phyloP scores from a whole-genome alignment of 1,140 invertebrate species.

The Eupeodes corollae region DNA sequence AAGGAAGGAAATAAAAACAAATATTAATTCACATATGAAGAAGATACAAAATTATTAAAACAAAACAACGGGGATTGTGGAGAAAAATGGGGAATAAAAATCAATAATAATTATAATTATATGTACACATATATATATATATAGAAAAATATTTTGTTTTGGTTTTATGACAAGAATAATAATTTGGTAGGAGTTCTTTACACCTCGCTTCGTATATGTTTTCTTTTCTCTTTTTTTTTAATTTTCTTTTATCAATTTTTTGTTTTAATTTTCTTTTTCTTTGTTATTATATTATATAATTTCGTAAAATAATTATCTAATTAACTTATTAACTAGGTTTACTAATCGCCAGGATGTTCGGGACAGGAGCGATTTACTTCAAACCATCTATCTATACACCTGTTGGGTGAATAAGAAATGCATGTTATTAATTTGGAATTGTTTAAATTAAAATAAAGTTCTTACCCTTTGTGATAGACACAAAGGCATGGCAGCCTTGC shows the following conservation, averaged over 20 bases:
- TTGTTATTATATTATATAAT: conserved; percentile 6
- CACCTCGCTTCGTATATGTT: not conserved
- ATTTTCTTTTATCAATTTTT: not conserved
- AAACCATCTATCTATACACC: conserved; percentile 95
- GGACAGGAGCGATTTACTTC: conserved; percentile 94
- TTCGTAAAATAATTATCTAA: conserved; percentile 4
- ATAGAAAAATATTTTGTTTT: too few species aligned
- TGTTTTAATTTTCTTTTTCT: not conserved
- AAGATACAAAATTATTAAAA: too few species aligned
- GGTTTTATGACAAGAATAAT: too few species aligned
- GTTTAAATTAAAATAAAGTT: not conserved
- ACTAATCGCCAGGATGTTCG: conserved; percentile 87
- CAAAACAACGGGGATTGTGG: too few species aligned
- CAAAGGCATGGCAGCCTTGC: conserved; percentile 96
- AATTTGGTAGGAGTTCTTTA: not conserved
- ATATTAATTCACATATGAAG: too few species aligned
- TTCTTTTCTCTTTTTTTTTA: conserved; percentile 4
- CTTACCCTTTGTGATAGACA: conserved; percentile 97
- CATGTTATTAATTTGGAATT: not conserved
- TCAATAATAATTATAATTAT: too few species aligned
- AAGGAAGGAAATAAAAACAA: too few species aligned
- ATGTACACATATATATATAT: too few species aligned
- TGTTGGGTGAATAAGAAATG: conserved; percentile 39
- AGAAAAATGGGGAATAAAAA: too few species aligned
- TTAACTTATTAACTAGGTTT: conserved; percentile 31